Percentiles rank a stretch among this genome's conserved stretches.
Conservation (phyloP, 2,888 invertebrate species). For the Pherbina coryleti region DNA sequence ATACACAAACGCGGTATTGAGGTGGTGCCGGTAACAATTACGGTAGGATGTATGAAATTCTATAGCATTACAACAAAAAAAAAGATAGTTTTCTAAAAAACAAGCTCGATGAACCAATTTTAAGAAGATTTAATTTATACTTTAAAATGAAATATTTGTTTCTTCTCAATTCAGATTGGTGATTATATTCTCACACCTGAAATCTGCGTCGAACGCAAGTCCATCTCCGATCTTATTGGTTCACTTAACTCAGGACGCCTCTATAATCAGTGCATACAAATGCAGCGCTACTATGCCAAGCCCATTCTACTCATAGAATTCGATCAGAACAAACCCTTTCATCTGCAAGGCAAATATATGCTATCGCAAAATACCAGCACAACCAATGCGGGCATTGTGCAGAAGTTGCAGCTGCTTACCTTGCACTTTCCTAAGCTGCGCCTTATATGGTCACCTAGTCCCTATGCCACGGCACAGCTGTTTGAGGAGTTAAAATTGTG, state of each 20-base stretch:
- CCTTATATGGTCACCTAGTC: slow-evolving; percentile 96
- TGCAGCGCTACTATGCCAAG: slow-evolving; percentile 89
- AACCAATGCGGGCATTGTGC: slow-evolving; percentile 80
- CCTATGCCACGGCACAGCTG: slow-evolving; percentile 94
- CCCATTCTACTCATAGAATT: slow-evolving; percentile 96
- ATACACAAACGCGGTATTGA: slow-evolving; percentile 94
- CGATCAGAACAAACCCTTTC: slow-evolving; percentile 92
- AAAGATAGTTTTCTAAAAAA: neutral
- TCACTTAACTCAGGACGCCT: slow-evolving; percentile 95
- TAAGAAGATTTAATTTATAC: no score
- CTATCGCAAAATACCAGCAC: slow-evolving; percentile 80
- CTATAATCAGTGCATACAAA: slow-evolving; percentile 94
- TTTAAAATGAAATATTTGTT: no score
- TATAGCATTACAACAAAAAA: neutral
- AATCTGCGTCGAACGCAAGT: slow-evolving; percentile 97
- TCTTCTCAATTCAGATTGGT: no score
- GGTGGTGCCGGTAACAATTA: slow-evolving; percentile 89
- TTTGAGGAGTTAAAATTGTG: slow-evolving; percentile 95
- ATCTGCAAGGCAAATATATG: slow-evolving; percentile 87
- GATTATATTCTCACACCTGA: slow-evolving; percentile 98
- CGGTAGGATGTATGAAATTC: slow-evolving; percentile 71
- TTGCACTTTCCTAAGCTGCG: slow-evolving; percentile 94
- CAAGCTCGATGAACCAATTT: no score
- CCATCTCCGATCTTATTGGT: slow-evolving; percentile 94
- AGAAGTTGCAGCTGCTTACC: slow-evolving; percentile 92